Conservation (phyloP, 1,140 invertebrate genomes). For the Drosophila obscura region DNA sequence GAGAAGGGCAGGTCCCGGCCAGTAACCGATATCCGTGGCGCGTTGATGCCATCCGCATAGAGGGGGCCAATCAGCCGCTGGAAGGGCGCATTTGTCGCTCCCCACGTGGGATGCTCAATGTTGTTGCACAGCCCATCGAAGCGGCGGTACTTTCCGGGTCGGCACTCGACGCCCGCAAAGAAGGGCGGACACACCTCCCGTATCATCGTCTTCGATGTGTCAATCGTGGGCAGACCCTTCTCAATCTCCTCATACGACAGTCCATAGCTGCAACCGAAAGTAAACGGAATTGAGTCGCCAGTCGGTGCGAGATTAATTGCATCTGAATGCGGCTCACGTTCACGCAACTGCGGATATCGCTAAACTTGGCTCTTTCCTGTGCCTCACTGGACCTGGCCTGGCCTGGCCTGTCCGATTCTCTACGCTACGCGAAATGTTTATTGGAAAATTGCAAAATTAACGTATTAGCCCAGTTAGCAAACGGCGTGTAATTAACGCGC, state of each 20-base stretch:
- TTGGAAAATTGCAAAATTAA: constrained; percentile 65
- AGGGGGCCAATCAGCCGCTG: constrained; percentile 91
- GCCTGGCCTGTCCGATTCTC: constrained; percentile 17
- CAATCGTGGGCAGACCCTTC: constrained; percentile 93
- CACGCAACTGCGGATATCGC: constrained; percentile 50
- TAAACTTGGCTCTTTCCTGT: constrained; percentile 59
- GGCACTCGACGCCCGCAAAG: constrained; percentile 93
- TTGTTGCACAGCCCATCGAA: constrained; percentile 97
- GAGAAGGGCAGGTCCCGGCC: constrained; percentile 91
- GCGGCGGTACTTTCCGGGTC: constrained; percentile 94
- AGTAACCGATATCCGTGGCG: constrained; percentile 89
- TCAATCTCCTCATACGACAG: constrained; percentile 93
- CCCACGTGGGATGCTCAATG: constrained; percentile 95
- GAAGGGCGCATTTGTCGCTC: constrained; percentile 92
- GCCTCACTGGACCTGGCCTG: too few relatives aligned
- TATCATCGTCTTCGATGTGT: constrained; percentile 94
- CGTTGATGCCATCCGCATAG: constrained; percentile 92
- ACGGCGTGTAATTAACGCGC: constrained; percentile 58
- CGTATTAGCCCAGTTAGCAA: constrained; percentile 58
- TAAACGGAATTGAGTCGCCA: constrained; percentile 18
- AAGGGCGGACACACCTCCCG: constrained; percentile 94
- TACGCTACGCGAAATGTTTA: constrained; percentile 31
- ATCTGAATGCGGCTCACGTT: constrained; percentile 8
- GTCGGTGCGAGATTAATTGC: constrained; percentile 27
- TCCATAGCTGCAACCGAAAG: constrained; percentile 87